Conservation (phyloP, 2,113 vertebrate genomes). For the Chaetodon trifascialis region DNA sequence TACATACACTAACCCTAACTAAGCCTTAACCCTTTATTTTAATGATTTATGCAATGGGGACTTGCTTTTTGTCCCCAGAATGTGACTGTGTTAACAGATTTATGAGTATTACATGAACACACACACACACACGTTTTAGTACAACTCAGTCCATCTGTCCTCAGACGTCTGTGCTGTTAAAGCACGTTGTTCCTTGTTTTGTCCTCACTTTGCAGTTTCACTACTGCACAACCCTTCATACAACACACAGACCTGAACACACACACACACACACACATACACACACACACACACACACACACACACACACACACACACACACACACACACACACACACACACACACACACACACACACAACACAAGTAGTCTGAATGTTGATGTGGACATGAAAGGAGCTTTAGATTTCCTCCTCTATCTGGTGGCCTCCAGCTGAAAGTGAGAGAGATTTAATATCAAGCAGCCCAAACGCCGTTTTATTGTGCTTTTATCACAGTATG, state of each 20-base stretch:
- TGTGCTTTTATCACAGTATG: not conserved
- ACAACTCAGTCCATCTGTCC: not conserved
- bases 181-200: slow-evolving; percentile 20
- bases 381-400: slow-evolving; percentile 27
- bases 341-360: not conserved
- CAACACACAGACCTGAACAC: not conserved
- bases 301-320: slow-evolving; percentile 1
- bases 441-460: slow-evolving; percentile 20
- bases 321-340: not conserved
- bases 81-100: too few species aligned
- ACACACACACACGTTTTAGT: not conserved
- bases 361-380: not conserved
- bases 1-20: not conserved
- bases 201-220: slow-evolving; percentile 31
- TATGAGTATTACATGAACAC: not conserved
- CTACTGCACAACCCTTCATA: not conserved
- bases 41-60: too few species aligned
- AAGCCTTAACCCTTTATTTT: too few species aligned
- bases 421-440: not conserved
- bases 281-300: not conserved
- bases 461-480: not conserved
- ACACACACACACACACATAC: not conserved
- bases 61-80: too few species aligned
- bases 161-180: not conserved
- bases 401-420: slow-evolving; percentile 15